These are phyloP conservation scores for Lepus americanus DNA, from an alignment of 2,113 vertebrate genomes.

Conservation along the genomic window DNA sequence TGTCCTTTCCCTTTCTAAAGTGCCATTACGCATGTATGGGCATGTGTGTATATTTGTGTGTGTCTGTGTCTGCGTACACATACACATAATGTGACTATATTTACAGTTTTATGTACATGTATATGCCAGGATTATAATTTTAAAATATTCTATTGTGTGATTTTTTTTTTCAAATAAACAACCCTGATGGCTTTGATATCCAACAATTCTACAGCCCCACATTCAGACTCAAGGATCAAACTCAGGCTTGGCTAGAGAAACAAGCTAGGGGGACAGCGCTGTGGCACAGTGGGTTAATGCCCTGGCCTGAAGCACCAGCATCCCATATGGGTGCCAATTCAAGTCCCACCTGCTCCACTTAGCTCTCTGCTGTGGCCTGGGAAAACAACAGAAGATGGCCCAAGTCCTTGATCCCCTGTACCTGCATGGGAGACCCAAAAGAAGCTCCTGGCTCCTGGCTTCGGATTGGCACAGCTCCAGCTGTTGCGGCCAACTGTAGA, in stretches of 20 bases:
- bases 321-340: too few relatives aligned
- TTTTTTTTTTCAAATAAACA: constrained; percentile 49
- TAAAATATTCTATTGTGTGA: background rate
- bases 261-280: background rate
- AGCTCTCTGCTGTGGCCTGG: too few relatives aligned
- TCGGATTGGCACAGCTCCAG: too few relatives aligned
- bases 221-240: constrained; percentile 37
- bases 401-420: too few relatives aligned
- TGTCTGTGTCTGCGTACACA: background rate
- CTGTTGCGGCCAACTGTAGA: too few relatives aligned
- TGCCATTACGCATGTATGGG: background rate
- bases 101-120: background rate
- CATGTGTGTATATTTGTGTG: background rate
- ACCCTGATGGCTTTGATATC: background rate
- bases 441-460: too few relatives aligned
- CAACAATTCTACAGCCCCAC: background rate
- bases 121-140: background rate
- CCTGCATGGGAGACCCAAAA: too few relatives aligned
- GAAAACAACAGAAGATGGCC: too few relatives aligned
- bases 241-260: constrained; percentile 45
- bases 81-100: background rate
- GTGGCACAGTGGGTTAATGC: too few relatives aligned
- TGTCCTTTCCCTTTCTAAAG: constrained; percentile 7
- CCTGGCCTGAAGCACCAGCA: too few relatives aligned
- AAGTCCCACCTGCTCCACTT: too few relatives aligned